Conservation (phyloP, 1,140 invertebrate species). For the Orchesella cincta region DNA sequence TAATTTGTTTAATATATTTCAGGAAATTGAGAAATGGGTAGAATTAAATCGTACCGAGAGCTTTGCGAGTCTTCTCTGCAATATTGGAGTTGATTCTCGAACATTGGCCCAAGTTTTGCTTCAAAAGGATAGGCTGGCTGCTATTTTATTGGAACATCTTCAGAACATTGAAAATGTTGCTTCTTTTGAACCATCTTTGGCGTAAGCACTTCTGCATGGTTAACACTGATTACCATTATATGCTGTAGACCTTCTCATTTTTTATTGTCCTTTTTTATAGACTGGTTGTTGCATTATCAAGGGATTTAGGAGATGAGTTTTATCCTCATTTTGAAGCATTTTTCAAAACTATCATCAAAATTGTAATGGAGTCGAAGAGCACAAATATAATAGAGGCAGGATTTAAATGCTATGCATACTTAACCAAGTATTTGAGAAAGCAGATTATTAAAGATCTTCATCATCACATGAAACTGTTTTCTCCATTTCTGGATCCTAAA, state of each 20-base stretch:
- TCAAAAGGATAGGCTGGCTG: slow-evolving; percentile 30
- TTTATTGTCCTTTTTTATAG: no score
- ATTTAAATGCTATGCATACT: slow-evolving; percentile 40
- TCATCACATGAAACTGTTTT: slow-evolving; percentile 31
- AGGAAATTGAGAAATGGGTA: slow-evolving; percentile 34
- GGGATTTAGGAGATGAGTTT: slow-evolving; percentile 37
- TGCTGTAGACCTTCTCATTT: no score
- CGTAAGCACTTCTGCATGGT: slow-evolving; percentile 8
- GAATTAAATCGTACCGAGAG: slow-evolving; percentile 35
- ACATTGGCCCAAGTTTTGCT: slow-evolving; percentile 34
- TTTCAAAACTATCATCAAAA: slow-evolving; percentile 31
- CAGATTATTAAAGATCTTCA: slow-evolving; percentile 36
- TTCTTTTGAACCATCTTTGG: slow-evolving; percentile 34
- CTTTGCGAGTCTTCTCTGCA: slow-evolving; percentile 21
- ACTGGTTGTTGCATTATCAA: slow-evolving; percentile 24
- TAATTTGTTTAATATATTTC: background rate
- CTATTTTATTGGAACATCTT: slow-evolving; percentile 29
- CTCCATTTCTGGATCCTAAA: slow-evolving; percentile 30
- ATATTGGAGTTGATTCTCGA: slow-evolving; percentile 27
- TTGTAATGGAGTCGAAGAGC: slow-evolving; percentile 27
- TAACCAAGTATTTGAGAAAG: slow-evolving; percentile 34
- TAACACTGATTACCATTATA: no score
- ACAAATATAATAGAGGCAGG: slow-evolving; percentile 36
- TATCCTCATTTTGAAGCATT: slow-evolving; percentile 34
- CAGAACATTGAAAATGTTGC: background rate